Conservation (phyloP, 2,888 invertebrate species). For the Eupithecia subfuscata region DNA sequence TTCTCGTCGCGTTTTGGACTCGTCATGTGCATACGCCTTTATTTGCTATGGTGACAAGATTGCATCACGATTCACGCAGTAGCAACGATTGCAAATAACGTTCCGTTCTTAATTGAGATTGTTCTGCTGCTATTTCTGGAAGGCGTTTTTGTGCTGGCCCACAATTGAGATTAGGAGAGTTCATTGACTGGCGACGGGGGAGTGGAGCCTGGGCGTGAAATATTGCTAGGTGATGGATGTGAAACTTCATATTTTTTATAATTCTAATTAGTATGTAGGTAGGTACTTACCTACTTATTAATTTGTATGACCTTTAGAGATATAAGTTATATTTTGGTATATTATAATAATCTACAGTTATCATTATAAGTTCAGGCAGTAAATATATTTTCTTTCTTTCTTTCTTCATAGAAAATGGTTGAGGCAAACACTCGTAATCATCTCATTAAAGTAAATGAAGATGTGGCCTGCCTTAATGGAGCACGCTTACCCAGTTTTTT, state of each 20-base stretch:
- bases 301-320: too few species aligned
- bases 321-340: too few species aligned
- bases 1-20: not conserved
- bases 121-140: constrained; percentile 59
- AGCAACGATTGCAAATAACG: constrained; percentile 52
- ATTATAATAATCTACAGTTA: too few species aligned
- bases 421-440: too few species aligned
- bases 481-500: too few species aligned
- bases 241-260: constrained; percentile 24
- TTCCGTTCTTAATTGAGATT: constrained; percentile 61
- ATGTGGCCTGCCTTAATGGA: too few species aligned
- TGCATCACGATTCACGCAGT: constrained; percentile 41
- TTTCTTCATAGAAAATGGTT: too few species aligned
- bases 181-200: constrained; percentile 69
- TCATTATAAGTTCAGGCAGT: too few species aligned
- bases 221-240: constrained; percentile 13
- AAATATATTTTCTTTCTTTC: too few species aligned
- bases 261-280: too few species aligned
- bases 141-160: constrained; percentile 58
- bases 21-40: not conserved
- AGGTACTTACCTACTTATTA: too few species aligned
- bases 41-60: constrained; percentile 2
- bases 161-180: constrained; percentile 68
- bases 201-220: constrained; percentile 13
- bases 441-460: too few species aligned